A percentile compares a stretch with the other conserved stretches of the same genome.
Evolutionary conservation across 2,888 invertebrate genomes (phyloP).

Genomic region (Osedax frankpressi): DNA sequence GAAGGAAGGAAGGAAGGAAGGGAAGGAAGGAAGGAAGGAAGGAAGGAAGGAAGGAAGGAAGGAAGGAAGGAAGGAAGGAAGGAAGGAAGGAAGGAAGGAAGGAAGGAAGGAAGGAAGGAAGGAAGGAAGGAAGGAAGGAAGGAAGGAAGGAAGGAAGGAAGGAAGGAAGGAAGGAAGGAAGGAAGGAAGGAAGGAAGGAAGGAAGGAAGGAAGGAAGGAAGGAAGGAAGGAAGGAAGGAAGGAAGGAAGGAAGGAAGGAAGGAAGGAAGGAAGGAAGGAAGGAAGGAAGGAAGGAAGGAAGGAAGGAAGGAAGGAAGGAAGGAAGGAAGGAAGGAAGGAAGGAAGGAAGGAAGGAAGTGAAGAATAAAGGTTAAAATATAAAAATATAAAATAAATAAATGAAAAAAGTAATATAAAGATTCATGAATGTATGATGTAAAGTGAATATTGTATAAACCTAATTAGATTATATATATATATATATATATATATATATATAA

Average conservation of each 20-base stretch:
- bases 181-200: constrained; percentile 5
- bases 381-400: neutral
- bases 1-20: neutral
- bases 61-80: neutral
- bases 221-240: constrained; percentile 2
- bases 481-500: too few relatives aligned
- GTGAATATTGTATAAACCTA: too few relatives aligned
- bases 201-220: neutral
- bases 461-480: too few relatives aligned
- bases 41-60: neutral
- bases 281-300: constrained; percentile 5
- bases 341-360: neutral
- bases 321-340: neutral
- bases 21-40: neutral
- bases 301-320: neutral
- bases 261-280: neutral
- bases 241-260: neutral
- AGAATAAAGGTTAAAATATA: neutral
- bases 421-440: too few relatives aligned
- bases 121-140: constrained; percentile 1
- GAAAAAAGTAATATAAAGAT: too few relatives aligned
- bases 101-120: neutral
- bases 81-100: neutral
- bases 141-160: constrained; percentile 2
- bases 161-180: neutral